Base-by-base conservation (phyloP, 2,888 invertebrate species). In the Eudasyphora cyanicolor region DNA sequence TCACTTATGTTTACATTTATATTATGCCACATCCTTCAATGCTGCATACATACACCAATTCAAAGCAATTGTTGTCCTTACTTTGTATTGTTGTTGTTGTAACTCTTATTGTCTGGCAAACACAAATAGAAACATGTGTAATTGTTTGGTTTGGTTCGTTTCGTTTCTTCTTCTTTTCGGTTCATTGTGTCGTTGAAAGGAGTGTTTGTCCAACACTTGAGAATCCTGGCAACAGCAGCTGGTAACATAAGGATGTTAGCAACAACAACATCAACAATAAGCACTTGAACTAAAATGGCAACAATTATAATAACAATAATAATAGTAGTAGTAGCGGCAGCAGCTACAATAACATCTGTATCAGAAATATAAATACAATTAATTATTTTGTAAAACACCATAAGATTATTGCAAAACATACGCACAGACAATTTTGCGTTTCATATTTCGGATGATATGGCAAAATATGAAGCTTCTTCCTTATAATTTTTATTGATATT, bases 351-450 rank as follows among this genome's bases (percentile, higher is more conserved):
- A 54, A 54, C 54, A 54, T 54, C 54, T 70, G 51, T 32, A 70
- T 17, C 70, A 12, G 6, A 38, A 76, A 67, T 54, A 71, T 62
- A 67, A 74, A 79, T 79, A 67, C 54, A 74, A 79, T 79, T 74
- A 74, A 79, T 79, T 79, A 79, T 79, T 67, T 73, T 74, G 73
- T 67, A 54, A 54, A 73, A 74, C 64, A 67, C 32, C 49, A 49
- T 17, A n/a, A 17, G 49, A n/a, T 4, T 6, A 17, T 6, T 49
- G 7, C 17, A 4, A 54, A 54, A 21, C 54, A 54, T 24, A 2
- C n/a, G n/a, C n/a, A n/a, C n/a, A n/a, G 5, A 54, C 24, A 21
- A 54, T 54, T 21, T 19, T 54, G 19, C 4, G 19, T 51, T 51
- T 45, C 6, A 6, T 45, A 45, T 49, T 21, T 54, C 1, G 1